Conservation (phyloP, 2,888 invertebrate genomes). For the Archips xylosteana region DNA sequence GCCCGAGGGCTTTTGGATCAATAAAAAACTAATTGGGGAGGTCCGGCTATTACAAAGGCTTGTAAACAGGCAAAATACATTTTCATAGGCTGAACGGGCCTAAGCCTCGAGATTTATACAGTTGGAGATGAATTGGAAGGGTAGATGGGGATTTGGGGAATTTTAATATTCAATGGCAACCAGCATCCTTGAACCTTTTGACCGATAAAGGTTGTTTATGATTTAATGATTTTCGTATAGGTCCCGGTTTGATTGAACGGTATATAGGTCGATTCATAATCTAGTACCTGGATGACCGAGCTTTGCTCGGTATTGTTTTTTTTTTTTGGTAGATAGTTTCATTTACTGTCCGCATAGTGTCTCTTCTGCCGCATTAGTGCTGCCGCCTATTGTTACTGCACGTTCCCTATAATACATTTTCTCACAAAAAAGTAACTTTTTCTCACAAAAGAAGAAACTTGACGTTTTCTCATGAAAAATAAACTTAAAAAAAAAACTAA, state of each 20-base stretch:
- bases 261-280: background rate
- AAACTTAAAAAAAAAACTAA: too few relatives aligned
- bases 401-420: too few relatives aligned
- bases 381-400: too few relatives aligned
- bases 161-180: constrained; percentile 34
- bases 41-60: constrained; percentile 36
- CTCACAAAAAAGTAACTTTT: too few relatives aligned
- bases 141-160: constrained; percentile 33
- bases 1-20: constrained; percentile 52
- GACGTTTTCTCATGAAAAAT: too few relatives aligned
- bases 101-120: constrained; percentile 40
- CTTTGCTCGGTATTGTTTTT: too few relatives aligned
- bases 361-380: too few relatives aligned
- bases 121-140: constrained; percentile 33
- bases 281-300: too few relatives aligned
- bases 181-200: constrained; percentile 9
- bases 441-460: too few relatives aligned
- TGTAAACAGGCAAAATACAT: constrained; percentile 41
- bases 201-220: constrained; percentile 10
- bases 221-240: background rate
- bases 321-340: too few relatives aligned
- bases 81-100: constrained; percentile 37
- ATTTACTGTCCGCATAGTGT: too few relatives aligned
- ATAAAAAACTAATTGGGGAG: constrained; percentile 54
- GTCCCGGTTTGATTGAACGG: background rate